Conservation (phyloP, 2,113 vertebrate species). For the Mobula hypostoma region DNA sequence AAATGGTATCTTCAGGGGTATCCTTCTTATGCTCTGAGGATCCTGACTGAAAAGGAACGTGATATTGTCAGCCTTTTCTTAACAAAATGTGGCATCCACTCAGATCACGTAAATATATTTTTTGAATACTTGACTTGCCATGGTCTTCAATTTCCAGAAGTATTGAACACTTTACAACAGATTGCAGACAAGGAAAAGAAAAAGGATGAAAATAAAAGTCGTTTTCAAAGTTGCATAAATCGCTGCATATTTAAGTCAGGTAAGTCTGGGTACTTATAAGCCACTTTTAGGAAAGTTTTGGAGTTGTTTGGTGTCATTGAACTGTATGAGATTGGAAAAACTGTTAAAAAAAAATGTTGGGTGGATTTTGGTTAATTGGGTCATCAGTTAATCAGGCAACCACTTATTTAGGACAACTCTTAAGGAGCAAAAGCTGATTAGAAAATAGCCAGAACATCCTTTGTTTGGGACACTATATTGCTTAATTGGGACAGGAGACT, state of each 20-base stretch:
- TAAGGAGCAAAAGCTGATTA: too few relatives aligned
- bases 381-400: too few relatives aligned
- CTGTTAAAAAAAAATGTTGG: background rate
- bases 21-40: slow-evolving; percentile 60
- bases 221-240: background rate
- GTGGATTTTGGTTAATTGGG: too few relatives aligned
- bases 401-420: too few relatives aligned
- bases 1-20: slow-evolving; percentile 53
- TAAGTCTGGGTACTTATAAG: background rate
- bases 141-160: background rate
- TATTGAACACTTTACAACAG: background rate
- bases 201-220: too few relatives aligned
- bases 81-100: slow-evolving; percentile 44
- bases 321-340: background rate
- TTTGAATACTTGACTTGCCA: slow-evolving; percentile 50
- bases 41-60: slow-evolving; percentile 46
- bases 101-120: slow-evolving; percentile 43
- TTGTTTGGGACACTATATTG: too few relatives aligned
- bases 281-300: background rate
- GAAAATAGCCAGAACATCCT: too few relatives aligned
- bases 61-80: slow-evolving; percentile 62
- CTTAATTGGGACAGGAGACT: too few relatives aligned
- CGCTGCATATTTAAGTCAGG: background rate
- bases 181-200: background rate
- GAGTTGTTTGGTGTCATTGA: background rate